These are phyloP conservation scores for Lasioglossum vierecki DNA, from an alignment of 2,888 invertebrate species.

Conservation along the genomic window DNA sequence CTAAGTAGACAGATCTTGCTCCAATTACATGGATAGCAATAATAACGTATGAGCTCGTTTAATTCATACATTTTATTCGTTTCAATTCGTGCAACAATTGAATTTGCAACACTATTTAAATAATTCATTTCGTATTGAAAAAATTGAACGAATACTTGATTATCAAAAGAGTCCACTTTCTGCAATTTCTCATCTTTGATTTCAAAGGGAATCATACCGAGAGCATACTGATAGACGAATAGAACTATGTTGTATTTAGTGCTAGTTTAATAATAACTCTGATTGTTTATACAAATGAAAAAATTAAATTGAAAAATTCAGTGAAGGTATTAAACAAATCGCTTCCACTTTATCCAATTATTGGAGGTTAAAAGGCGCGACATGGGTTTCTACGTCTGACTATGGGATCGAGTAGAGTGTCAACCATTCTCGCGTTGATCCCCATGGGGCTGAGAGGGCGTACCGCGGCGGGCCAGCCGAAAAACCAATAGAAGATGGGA, in stretches of 20 bases:
- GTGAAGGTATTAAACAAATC: background rate
- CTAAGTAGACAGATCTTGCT: background rate
- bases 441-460: background rate
- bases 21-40: background rate
- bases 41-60: background rate
- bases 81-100: too few species aligned
- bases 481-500: slow-evolving; percentile 62
- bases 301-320: too few species aligned
- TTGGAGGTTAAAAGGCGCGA: background rate
- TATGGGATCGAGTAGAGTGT: background rate
- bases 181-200: too few species aligned
- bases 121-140: too few species aligned
- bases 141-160: too few species aligned
- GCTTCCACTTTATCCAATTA: background rate
- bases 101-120: too few species aligned
- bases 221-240: too few species aligned
- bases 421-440: background rate
- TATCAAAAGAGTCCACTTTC: too few species aligned
- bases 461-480: background rate
- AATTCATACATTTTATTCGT: background rate
- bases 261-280: too few species aligned
- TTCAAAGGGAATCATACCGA: too few species aligned
- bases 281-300: too few species aligned
- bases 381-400: background rate
- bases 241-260: too few species aligned